Conservation (phyloP, 2,888 invertebrate species). For the Drosophila incognita region DNA sequence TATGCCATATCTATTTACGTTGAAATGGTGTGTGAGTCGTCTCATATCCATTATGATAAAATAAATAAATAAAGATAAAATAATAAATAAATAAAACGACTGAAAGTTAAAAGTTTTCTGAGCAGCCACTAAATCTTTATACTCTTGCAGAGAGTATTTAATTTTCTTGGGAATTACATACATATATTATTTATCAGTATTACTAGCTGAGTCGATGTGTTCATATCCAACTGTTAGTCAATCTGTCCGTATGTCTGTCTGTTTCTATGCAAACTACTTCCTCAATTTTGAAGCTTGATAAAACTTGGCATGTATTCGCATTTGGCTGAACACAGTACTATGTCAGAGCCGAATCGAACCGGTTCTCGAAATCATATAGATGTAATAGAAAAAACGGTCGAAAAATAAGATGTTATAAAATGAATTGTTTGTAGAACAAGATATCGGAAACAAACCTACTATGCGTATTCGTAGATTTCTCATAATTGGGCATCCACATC, state of each 20-base stretch:
- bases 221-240: not conserved
- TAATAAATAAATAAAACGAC: not conserved
- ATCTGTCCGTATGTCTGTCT: not conserved
- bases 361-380: not conserved
- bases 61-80: not conserved
- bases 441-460: not conserved
- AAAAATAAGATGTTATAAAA: too few relatives aligned
- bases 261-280: not conserved
- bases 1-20: conserved; percentile 6
- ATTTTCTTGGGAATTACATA: not conserved
- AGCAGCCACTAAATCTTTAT: not conserved
- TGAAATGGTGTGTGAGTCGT: not conserved
- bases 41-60: not conserved
- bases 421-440: not conserved
- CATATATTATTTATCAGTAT: not conserved
- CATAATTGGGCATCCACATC: not conserved
- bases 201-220: not conserved
- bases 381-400: not conserved
- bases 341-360: not conserved
- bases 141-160: not conserved
- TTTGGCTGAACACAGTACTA: too few relatives aligned
- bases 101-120: not conserved
- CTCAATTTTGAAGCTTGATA: not conserved
- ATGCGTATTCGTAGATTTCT: not conserved
- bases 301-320: not conserved